Percentiles rank a stretch among this genome's conserved stretches.
These are phyloP conservation scores for Noctua janthina DNA, from an alignment of 2,888 invertebrate species.

Conservation along the genomic window DNA sequence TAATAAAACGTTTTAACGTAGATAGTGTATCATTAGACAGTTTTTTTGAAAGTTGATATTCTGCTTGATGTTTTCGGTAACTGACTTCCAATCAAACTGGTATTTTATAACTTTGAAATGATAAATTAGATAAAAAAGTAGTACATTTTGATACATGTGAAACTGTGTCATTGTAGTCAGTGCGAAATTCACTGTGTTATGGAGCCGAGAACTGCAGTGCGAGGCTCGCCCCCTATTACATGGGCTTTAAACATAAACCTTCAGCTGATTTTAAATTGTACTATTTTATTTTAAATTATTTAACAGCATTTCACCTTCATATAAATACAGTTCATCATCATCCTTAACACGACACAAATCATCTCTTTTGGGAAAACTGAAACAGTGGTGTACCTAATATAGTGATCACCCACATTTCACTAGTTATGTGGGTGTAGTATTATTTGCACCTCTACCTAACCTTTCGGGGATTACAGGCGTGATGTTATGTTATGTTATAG, in stretches of 20 bases:
- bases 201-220: no score
- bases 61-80: not conserved
- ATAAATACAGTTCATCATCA: no score
- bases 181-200: not conserved
- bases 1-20: not conserved
- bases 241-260: no score
- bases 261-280: no score
- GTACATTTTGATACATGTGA: not conserved
- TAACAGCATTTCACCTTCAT: no score
- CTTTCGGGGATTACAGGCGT: not conserved
- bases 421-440: not conserved
- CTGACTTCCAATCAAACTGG: not conserved
- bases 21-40: not conserved
- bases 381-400: no score
- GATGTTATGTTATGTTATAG: not conserved
- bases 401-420: no score
- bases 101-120: no score
- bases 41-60: not conserved
- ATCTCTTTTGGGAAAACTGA: no score
- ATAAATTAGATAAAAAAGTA: not conserved
- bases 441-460: not conserved
- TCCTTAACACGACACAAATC: no score
- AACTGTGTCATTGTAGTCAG: not conserved
- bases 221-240: not conserved
- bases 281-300: no score